Conservation (phyloP, 2,797 vertebrate genomes). For the Pogoniulus pusillus region DNA sequence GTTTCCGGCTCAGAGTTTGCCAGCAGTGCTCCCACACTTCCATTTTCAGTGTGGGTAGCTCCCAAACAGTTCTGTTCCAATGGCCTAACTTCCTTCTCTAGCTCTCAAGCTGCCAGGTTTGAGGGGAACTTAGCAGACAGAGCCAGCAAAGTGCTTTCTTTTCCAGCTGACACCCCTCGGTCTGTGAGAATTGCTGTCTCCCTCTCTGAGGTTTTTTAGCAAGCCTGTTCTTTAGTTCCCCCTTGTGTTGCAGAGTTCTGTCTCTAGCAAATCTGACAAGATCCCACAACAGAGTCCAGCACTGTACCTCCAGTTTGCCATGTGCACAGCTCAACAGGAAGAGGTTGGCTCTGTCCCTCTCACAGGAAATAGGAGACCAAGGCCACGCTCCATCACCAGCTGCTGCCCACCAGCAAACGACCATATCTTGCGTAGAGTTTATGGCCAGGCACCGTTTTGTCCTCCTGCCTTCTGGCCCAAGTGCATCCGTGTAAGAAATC, state of each 20-base stretch:
- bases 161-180: not conserved
- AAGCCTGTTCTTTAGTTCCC: not conserved
- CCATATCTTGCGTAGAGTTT: conserved; percentile 84
- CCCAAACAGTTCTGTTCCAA: not conserved
- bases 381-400: conserved; percentile 83
- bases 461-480: conserved; percentile 75
- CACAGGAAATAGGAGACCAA: conserved; percentile 85
- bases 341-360: conserved; percentile 86
- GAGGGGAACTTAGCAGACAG: conserved; percentile 13
- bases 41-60: not conserved
- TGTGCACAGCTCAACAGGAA: conserved; percentile 84
- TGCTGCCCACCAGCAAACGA: conserved; percentile 90
- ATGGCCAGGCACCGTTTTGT: conserved; percentile 79
- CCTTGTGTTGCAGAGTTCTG: not conserved
- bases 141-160: not conserved
- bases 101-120: not conserved
- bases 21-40: not conserved
- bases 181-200: not conserved
- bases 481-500: conserved; percentile 84
- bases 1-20: not conserved
- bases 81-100: not conserved
- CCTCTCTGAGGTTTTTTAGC: not conserved
- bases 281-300: not conserved
- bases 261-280: not conserved
- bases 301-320: conserved; percentile 86